phyloP scores from a whole-genome alignment of 2,888 invertebrate genomes.

The Rhagonycha fulva region DNA sequence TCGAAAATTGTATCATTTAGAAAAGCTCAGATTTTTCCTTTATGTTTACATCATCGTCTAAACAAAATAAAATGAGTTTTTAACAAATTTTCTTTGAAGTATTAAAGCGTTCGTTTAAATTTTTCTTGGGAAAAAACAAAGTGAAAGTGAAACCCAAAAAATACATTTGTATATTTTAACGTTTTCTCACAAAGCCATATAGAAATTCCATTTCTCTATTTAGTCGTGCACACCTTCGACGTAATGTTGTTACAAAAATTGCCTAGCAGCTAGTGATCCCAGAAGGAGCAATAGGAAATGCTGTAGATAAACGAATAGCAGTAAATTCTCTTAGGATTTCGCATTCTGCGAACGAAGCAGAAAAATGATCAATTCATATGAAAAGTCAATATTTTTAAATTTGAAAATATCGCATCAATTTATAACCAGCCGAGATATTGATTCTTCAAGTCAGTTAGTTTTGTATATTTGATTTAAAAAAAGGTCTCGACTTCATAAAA shows the following conservation, averaged over 20 bases:
- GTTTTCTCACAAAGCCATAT: conserved; percentile 1
- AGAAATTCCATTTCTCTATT: conserved; percentile 5
- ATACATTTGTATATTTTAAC: conserved; percentile 8
- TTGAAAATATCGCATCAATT: background rate
- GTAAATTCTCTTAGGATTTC: conserved; percentile 11
- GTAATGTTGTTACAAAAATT: conserved; percentile 19
- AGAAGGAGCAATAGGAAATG: conserved; percentile 11
- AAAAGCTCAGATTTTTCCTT: background rate
- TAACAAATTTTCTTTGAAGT: background rate
- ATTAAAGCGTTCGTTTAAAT: background rate
- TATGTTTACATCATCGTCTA: background rate
- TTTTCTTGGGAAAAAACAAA: background rate
- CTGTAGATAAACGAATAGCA: conserved; percentile 11
- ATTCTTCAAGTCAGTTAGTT: background rate
- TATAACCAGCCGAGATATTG: background rate
- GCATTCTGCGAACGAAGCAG: conserved; percentile 5
- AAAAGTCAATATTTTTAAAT: background rate
- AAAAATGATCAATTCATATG: conserved; percentile 13
- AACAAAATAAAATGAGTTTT: background rate
- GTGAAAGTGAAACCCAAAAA: conserved; percentile 10
- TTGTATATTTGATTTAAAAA: background rate
- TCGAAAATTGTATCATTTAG: background rate
- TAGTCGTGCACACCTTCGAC: background rate
- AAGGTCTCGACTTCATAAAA: background rate
- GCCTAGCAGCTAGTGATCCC: conserved; percentile 10